Conservation (phyloP, 2,888 invertebrate species). For the Odontomyia ornata region DNA sequence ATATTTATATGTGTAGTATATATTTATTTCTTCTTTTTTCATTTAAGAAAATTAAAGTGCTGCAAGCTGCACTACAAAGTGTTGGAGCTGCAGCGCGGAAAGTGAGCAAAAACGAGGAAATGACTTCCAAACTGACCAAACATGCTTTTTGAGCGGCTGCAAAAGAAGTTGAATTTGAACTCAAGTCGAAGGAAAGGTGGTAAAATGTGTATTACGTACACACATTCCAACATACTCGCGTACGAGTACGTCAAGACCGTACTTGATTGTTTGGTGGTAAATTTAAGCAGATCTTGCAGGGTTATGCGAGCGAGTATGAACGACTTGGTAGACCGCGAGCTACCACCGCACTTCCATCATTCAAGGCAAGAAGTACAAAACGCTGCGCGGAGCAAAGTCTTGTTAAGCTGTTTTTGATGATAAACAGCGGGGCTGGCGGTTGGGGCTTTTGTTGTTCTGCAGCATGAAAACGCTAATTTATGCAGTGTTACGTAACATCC, state of each 20-base stretch:
- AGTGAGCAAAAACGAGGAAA: background rate
- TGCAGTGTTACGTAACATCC: background rate
- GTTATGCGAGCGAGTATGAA: background rate
- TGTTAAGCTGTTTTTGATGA: background rate
- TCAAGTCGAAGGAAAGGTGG: background rate
- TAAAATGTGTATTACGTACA: background rate
- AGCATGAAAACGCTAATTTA: background rate
- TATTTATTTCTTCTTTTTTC: too few species aligned
- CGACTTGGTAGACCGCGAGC: too few species aligned
- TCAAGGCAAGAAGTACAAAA: background rate
- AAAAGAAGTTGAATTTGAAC: background rate
- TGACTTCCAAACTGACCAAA: background rate
- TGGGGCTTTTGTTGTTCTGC: background rate
- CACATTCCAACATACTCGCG: background rate
- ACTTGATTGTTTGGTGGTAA: background rate
- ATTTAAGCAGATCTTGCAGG: slow-evolving; percentile 3
- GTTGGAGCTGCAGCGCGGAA: background rate
- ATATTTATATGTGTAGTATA: too few species aligned
- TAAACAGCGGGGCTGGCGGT: background rate
- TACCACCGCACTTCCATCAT: background rate
- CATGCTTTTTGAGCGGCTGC: background rate
- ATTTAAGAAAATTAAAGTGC: too few species aligned
- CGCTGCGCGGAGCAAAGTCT: background rate
- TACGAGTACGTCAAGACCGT: background rate
- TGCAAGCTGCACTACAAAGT: too few species aligned